Conservation (phyloP, 2,888 invertebrate genomes). For the Gastrophysa polygoni region DNA sequence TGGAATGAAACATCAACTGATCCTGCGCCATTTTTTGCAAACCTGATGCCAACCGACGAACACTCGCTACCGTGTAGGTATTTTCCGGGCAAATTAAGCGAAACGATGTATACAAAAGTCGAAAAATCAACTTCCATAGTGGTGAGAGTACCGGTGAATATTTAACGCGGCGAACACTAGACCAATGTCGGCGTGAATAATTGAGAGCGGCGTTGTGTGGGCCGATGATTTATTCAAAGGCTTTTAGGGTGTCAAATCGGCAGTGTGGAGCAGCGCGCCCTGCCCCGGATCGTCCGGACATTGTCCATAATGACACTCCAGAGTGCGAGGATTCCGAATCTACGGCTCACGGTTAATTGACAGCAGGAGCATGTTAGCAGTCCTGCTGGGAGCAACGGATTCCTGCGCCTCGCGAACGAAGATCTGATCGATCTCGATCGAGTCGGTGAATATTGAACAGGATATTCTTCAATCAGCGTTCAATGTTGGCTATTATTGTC, state of each 20-base stretch:
- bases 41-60: conserved; percentile 1
- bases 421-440: too few species aligned
- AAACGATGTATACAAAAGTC: conserved; percentile 34
- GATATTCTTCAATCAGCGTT: too few species aligned
- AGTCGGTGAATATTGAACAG: too few species aligned
- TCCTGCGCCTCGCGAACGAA: too few species aligned
- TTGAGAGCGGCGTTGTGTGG: conserved; percentile 59
- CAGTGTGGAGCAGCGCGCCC: conserved; percentile 38
- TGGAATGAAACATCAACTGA: too few species aligned
- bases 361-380: neutral
- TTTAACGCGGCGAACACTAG: conserved; percentile 59
- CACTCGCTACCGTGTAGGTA: neutral
- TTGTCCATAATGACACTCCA: conserved; percentile 28
- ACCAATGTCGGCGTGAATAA: conserved; percentile 59
- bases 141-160: conserved; percentile 54
- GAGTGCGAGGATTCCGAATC: conserved; percentile 13
- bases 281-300: conserved; percentile 32
- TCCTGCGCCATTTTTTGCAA: conserved; percentile 7
- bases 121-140: conserved; percentile 35
- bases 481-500: too few species aligned
- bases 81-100: conserved; percentile 28
- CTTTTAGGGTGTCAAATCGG: conserved; percentile 60
- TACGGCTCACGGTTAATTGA: neutral
- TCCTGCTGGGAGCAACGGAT: too few species aligned
- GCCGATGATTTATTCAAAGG: conserved; percentile 57